Conservation (phyloP, 2,888 invertebrate species). For the Phortica magna region DNA sequence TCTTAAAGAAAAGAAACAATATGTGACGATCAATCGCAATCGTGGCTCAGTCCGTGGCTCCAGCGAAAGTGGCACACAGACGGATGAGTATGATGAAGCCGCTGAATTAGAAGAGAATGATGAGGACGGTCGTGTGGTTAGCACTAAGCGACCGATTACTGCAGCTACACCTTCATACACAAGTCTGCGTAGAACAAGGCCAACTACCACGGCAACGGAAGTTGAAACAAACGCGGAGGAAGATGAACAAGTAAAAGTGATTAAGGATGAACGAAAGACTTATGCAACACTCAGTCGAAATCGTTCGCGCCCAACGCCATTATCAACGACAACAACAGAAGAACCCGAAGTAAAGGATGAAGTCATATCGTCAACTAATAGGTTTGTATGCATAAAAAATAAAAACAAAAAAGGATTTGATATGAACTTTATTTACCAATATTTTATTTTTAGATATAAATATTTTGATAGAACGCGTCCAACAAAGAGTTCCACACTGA, state of each 20-base stretch:
- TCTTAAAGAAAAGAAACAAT: constrained; percentile 81
- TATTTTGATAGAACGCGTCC: constrained; percentile 73
- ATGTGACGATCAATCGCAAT: constrained; percentile 83
- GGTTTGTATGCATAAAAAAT: constrained; percentile 51
- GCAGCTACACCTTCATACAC: constrained; percentile 82
- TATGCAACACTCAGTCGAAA: constrained; percentile 69
- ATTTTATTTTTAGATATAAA: constrained; percentile 66
- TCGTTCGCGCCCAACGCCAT: constrained; percentile 56
- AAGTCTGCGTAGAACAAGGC: constrained; percentile 84
- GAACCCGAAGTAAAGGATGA: constrained; percentile 41
- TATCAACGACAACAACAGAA: constrained; percentile 49
- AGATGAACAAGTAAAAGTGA: constrained; percentile 34
- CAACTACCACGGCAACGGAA: constrained; percentile 77
- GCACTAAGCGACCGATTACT: constrained; percentile 55
- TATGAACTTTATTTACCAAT: background rate
- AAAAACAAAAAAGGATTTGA: too few species aligned
- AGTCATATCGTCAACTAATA: constrained; percentile 59
- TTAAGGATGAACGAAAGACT: constrained; percentile 57
- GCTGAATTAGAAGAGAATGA: constrained; percentile 50
- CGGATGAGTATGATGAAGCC: constrained; percentile 56
- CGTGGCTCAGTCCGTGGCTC: constrained; percentile 77
- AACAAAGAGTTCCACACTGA: constrained; percentile 56
- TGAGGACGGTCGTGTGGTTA: constrained; percentile 49
- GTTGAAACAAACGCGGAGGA: constrained; percentile 41
- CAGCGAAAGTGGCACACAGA: constrained; percentile 62